Conservation (phyloP, 2,888 invertebrate genomes). For the Palloptera scutellata region DNA sequence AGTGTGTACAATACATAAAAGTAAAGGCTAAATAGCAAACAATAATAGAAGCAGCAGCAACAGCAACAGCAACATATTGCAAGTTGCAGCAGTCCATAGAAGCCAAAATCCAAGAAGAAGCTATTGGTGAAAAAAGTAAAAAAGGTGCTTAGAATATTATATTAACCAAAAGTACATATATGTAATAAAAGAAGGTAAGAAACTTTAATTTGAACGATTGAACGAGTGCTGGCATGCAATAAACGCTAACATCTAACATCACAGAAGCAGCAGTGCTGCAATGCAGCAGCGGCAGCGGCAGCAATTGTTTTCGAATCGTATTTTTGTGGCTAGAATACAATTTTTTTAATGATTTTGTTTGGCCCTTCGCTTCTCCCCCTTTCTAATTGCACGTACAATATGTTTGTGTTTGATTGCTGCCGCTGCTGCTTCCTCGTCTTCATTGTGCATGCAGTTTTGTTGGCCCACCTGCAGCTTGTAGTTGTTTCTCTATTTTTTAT, state of each 20-base stretch:
- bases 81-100: neutral
- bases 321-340: no score
- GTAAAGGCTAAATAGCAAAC: no score
- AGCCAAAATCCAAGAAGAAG: neutral
- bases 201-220: neutral
- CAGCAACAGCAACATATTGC: conserved; percentile 8
- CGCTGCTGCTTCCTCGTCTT: neutral
- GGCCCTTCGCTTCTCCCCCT: neutral
- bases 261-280: no score
- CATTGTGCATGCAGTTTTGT: conserved; percentile 5
- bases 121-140: conserved; percentile 5
- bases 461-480: conserved; percentile 1
- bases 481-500: no score
- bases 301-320: no score
- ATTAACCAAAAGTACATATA: neutral
- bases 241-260: no score
- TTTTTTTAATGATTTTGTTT: no score
- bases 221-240: neutral
- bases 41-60: neutral
- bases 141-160: neutral
- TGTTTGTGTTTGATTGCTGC: neutral
- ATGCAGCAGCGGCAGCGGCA: no score
- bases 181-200: no score
- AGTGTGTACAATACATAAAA: no score
- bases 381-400: conserved; percentile 4